Evolutionary conservation across 2,113 vertebrate genomes (phyloP), one percentile per base, ranked within the genome.

Genomic region (Scatophagus argus): DNA sequence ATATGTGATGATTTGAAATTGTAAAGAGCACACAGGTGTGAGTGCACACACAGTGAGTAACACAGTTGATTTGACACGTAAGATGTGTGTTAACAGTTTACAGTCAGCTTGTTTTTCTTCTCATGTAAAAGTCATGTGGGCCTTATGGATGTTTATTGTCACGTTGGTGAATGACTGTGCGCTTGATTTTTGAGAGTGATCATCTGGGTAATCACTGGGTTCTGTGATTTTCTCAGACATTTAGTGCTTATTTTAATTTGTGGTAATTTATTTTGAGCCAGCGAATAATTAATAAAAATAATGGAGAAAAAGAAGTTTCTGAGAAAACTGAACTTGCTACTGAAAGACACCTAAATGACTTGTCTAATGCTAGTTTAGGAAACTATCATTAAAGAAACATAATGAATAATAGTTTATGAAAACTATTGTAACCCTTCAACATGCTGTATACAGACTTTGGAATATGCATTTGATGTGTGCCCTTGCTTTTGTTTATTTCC

Each of bases 241-340:
- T 10, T 38, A 0, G 60, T 74, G 39, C 25, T 31, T 1, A 64
- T 61, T 61, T 25, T n/a, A 36, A 14, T 34, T 65, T 72, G 51
- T 64, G 36, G 7, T 54, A 1, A 68, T 64, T 63, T 55, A 36
- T 32, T 64, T 66, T 79, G 34, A 83, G 41, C 34, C 41, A 62
- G 67, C 69, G 12, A 27, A 34, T 29, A 66, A 46, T 46, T 43
- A 44, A 49, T 61, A 0, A 47, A 46, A 74, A 2, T 4, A 19
- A 36, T 38, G 6, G 29, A 4, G 41, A 60, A 21, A 56, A 17
- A 27, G 5, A 46, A 38, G 39, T 55, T 49, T 21, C 49, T 65
- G 52, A 59, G 43, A 39, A 66, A 58, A 63, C 19, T 41, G 41
- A 54, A 39, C 13, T 21, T 54, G 43, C 74, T 84, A 74, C 87